Evolutionary conservation across 2,888 invertebrate genomes (phyloP), one percentile per base, ranked within the genome.

Genomic region (Troides oblongomaculatus): DNA sequence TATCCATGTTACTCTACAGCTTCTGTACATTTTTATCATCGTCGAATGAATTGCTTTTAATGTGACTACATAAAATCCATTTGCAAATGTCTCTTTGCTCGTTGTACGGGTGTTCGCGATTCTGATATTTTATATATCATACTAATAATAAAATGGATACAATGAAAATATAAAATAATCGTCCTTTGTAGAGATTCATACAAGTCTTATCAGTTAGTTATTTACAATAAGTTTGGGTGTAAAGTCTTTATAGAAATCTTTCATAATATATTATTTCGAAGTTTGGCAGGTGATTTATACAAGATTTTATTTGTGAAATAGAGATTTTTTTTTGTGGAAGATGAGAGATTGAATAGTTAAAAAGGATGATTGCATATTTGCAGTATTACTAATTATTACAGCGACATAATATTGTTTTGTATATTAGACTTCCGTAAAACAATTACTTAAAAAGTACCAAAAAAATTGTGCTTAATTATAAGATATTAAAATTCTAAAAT

Each of bases 1-100:
- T 84, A 83, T 85, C 83, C 86, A 78, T 76, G 84, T 77, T 86
- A 81, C 83, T 84, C 81, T 77, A 79, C 81, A 75, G 75, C 76
- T 80, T 83, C 88, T 89, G 87, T 86, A 88, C 86, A 85, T 88
- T 87, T 87, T 85, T 84, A 87, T 86, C 84, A 86, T 81, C 84
- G 82, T 76, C 73, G 81, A 86, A 85, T 88, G 84, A 85, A 87
- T 86, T 79, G 80, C 83, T 81, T 81, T 77, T 83, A 85, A 84
- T 82, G 80, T 82, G 81, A 81, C 81, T 81, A 81, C 78, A 80
- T 84, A 84, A 88, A 84, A 84, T 82, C 81, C 83, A 84, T 86
- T 85, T 83, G 82, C 78, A 79, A 84, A 83, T 81, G 80, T 82
- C 78, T 77, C 78, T 67, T 69, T 74, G 75, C 73, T 70, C 68